Evolutionary conservation across 1,140 invertebrate genomes (phyloP), one percentile per base, ranked within the genome.

Genomic region (Drosophila rufa): DNA sequence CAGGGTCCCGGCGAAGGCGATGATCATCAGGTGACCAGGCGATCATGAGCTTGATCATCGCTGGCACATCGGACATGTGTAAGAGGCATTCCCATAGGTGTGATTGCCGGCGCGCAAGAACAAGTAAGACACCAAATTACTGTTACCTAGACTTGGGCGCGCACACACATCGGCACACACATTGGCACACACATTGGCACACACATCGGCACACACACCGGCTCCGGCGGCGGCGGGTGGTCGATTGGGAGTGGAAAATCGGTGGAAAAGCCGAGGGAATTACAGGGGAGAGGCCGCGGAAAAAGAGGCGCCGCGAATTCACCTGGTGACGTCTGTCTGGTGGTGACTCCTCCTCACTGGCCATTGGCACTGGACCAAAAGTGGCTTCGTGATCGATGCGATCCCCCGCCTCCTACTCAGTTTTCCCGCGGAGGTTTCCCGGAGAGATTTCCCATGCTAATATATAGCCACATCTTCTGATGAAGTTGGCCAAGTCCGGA

Each of bases 71-170:
- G 70, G 68, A 89, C 79, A 89, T 90, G 85, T 89, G 85, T 90
- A 81, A 85, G 78, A 89, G 74, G 75, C 85, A 89, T 89, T 89
- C 85, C 85, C 85, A 90, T 90, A 90, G 85, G 85, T 90, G 85
- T 90, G 85, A 90, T 90, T 90, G 85, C 79, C 66, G 85, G 85
- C 85, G 85, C 85, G 85, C 85, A 76, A 85, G 82, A 90, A 90
- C 85, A 90, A 89, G 85, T 79, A 89, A 89, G 89, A 89, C 84
- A 84, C 84, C 78, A 90, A 90, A 89, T 89, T 85, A 89, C 84
- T 89, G 84, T 89, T 89, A 89, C 74, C 55, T 50, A 77, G 42
- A 58, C 60, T 30, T 11, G 33, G 33, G 9, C 22, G 42, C 8
- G 19, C 27, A 19, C 22, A 15, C 22, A 27, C 3, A n/a, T n/a